Evolutionary conservation across 2,797 vertebrate genomes (phyloP).

Genomic region (Poecilia velifera): DNA sequence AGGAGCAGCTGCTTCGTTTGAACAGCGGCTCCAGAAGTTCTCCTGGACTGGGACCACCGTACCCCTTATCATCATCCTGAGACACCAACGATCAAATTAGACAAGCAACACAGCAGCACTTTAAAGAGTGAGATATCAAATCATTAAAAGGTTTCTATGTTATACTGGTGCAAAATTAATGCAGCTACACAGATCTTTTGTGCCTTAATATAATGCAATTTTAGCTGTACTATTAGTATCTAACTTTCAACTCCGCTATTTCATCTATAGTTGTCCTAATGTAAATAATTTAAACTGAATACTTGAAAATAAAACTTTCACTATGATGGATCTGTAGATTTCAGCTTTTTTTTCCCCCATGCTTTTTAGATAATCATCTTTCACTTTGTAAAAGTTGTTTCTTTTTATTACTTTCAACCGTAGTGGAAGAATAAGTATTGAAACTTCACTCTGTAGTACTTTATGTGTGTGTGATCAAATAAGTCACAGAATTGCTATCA

Average conservation of each 20-base stretch:
- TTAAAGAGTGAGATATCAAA: not conserved
- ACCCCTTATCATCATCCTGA: slow-evolving; percentile 89
- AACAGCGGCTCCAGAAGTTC: slow-evolving; percentile 92
- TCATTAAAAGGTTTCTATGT: not conserved
- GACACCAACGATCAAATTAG: not conserved
- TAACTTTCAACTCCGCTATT: not conserved
- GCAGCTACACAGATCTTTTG: not conserved
- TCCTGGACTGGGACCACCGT: slow-evolving; percentile 86
- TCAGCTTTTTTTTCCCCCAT: not conserved
- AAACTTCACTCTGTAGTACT: not conserved
- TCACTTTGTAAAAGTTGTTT: not conserved
- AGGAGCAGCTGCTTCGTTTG: slow-evolving; percentile 98
- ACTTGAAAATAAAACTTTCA: not conserved
- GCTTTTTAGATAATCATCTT: not conserved
- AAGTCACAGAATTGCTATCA: not conserved
- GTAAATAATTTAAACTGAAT: not conserved
- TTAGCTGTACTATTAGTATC: not conserved
- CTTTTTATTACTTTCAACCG: not conserved
- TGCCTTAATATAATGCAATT: not conserved
- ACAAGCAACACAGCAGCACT: not conserved
- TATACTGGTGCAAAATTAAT: not conserved
- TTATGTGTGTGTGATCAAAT: not conserved
- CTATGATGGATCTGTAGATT: not conserved
- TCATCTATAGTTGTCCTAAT: not conserved
- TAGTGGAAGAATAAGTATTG: not conserved